phyloP scores from a whole-genome alignment of 2,888 invertebrate species.

The Cheilosia vernalis region DNA sequence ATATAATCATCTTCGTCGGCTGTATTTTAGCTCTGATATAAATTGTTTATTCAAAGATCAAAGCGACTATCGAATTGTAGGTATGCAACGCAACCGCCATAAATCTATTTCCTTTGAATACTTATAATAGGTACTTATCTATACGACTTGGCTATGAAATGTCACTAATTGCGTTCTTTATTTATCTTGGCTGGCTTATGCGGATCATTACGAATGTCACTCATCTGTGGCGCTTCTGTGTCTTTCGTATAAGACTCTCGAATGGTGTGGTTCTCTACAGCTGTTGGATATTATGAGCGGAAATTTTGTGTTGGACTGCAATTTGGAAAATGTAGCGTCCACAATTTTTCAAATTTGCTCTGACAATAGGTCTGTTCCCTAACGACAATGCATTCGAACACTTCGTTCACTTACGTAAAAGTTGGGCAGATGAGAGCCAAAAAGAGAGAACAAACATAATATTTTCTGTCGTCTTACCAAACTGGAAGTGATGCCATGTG shows the following conservation, averaged over 20 bases:
- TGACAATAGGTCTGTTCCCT: too few species aligned
- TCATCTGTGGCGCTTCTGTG: constrained; percentile 50
- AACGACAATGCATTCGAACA: too few species aligned
- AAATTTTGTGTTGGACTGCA: too few species aligned
- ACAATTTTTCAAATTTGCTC: neutral
- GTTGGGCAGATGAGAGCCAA: too few species aligned
- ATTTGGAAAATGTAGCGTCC: neutral
- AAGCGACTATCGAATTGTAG: constrained; percentile 29
- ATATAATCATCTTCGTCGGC: constrained; percentile 9
- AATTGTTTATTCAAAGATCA: constrained; percentile 43
- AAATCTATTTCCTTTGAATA: neutral
- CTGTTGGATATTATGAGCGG: neutral
- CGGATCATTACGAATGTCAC: constrained; percentile 35
- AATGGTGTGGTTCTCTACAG: neutral
- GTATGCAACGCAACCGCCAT: constrained; percentile 1
- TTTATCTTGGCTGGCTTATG: constrained; percentile 49
- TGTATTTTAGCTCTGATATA: constrained; percentile 25
- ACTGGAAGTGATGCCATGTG: too few species aligned
- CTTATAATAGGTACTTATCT: neutral
- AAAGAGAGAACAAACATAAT: too few species aligned
- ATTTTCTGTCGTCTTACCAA: too few species aligned
- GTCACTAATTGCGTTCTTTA: constrained; percentile 6
- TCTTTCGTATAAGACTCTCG: constrained; percentile 20
- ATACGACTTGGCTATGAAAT: neutral
- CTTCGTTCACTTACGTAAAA: too few species aligned